Evolutionary conservation across 2,888 invertebrate genomes (phyloP).

Genomic region (Bhutanitis thaidina): DNA sequence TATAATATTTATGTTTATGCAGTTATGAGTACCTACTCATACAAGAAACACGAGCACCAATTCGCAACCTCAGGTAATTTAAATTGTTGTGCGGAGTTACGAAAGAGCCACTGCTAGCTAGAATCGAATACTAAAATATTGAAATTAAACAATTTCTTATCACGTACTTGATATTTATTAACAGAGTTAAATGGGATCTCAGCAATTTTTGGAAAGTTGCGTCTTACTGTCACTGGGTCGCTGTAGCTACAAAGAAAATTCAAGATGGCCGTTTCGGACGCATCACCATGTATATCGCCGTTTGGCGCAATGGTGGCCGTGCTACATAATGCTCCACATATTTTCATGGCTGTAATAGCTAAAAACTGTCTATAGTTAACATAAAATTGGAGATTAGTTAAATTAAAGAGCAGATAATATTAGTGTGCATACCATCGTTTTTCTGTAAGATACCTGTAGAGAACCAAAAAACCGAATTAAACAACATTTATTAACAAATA

Average conservation of each 20-base stretch:
- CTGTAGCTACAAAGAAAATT: constrained; percentile 83
- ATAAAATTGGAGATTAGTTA: no score
- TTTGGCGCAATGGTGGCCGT: constrained; percentile 93
- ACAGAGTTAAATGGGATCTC: constrained; percentile 97
- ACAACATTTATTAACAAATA: background rate
- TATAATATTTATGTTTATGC: no score
- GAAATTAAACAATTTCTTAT: background rate
- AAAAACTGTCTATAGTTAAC: constrained; percentile 29
- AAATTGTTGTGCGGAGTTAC: no score
- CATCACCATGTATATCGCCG: constrained; percentile 91
- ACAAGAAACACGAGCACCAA: no score
- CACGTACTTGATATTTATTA: constrained; percentile 90
- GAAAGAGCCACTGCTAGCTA: no score
- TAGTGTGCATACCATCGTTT: constrained; percentile 38
- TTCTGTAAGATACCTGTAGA: constrained; percentile 44
- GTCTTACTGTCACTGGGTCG: constrained; percentile 87
- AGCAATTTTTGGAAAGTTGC: constrained; percentile 89
- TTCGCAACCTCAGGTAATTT: no score
- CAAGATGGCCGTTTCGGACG: constrained; percentile 95
- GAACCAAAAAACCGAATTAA: background rate
- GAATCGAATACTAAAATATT: no score
- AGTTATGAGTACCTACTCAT: no score
- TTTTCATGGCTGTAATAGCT: constrained; percentile 88
- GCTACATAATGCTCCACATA: constrained; percentile 96
- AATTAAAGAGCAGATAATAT: no score